These are phyloP conservation scores for Steinernema scapterisci DNA, from an alignment of 2,888 invertebrate species.

Conservation along the genomic window DNA sequence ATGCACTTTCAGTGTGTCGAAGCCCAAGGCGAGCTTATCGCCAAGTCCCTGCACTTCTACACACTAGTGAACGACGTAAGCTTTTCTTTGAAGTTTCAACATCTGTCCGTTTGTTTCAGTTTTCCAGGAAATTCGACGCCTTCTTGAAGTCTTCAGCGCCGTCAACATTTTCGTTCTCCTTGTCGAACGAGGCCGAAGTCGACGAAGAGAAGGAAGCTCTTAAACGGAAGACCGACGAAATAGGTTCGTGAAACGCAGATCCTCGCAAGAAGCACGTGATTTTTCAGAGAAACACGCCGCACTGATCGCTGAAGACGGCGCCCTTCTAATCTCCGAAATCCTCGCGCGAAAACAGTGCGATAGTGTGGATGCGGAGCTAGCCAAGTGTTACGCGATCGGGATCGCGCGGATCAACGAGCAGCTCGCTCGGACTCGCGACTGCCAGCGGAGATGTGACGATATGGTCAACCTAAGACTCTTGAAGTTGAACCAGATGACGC, in stretches of 20 bases:
- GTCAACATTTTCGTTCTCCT: slow-evolving; percentile 43
- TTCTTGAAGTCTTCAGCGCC: slow-evolving; percentile 65
- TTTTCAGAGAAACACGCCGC: slow-evolving; percentile 1
- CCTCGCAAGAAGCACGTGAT: not conserved
- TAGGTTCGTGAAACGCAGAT: slow-evolving; percentile 55
- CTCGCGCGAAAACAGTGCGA: not conserved
- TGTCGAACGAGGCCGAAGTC: slow-evolving; percentile 68
- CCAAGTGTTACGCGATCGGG: slow-evolving; percentile 63
- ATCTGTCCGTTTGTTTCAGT: slow-evolving; percentile 20
- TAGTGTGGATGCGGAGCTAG: slow-evolving; percentile 1
- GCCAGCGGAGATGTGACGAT: slow-evolving; percentile 69
- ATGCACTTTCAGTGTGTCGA: not conserved
- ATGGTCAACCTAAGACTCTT: slow-evolving; percentile 79
- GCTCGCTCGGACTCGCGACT: slow-evolving; percentile 42
- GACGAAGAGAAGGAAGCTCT: slow-evolving; percentile 66
- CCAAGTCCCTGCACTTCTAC: slow-evolving; percentile 18
- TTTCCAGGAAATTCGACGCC: slow-evolving; percentile 73
- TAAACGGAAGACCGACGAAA: slow-evolving; percentile 68
- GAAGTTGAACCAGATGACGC: slow-evolving; percentile 79
- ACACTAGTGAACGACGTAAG: slow-evolving; percentile 17
- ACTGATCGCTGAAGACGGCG: not conserved
- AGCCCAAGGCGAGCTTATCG: slow-evolving; percentile 11
- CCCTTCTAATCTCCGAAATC: slow-evolving; percentile 3
- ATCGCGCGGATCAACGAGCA: slow-evolving; percentile 75
- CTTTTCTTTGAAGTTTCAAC: not conserved